Percentiles rank a stretch among this genome's conserved stretches.
Evolutionary conservation across 2,113 vertebrate genomes (phyloP).

Genomic region (Lampris megalopsis): DNA sequence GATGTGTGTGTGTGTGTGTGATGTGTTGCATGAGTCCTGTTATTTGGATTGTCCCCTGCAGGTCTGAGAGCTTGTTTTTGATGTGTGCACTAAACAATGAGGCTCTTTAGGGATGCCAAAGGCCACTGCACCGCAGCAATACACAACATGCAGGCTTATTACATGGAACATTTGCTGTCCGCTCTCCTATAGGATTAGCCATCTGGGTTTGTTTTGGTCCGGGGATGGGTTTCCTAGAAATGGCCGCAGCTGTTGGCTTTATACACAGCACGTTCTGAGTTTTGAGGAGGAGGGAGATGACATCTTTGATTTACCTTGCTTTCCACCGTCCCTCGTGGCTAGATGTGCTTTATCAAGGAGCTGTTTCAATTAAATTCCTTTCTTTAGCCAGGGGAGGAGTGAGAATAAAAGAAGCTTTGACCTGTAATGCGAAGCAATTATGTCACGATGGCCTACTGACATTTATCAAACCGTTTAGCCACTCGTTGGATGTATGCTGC

Average conservation of each 20-base stretch:
- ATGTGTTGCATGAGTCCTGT: neutral
- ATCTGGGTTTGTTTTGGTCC: conserved; percentile 25
- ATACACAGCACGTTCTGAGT: conserved; percentile 8
- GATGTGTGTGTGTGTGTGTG: too few species aligned
- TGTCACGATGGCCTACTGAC: conserved; percentile 46
- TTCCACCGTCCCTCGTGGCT: neutral
- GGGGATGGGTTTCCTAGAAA: conserved; percentile 6
- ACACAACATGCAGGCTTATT: neutral
- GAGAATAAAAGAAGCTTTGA: conserved; percentile 15
- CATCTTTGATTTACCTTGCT: neutral
- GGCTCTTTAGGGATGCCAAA: neutral
- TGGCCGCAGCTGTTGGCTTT: neutral
- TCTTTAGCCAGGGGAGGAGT: conserved; percentile 21
- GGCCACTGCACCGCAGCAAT: neutral
- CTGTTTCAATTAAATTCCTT: conserved; percentile 36
- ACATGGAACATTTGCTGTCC: neutral
- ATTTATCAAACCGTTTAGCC: conserved; percentile 43
- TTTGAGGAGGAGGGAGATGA: neutral
- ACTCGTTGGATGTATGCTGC: conserved; percentile 38
- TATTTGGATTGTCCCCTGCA: neutral
- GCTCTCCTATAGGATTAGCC: neutral
- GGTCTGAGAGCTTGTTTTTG: neutral
- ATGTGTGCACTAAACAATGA: conserved; percentile 1
- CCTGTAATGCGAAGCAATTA: conserved; percentile 23
- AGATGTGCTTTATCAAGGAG: conserved; percentile 26